Conservation (phyloP, 2,888 invertebrate genomes). For the Philopedon plagiatum region DNA sequence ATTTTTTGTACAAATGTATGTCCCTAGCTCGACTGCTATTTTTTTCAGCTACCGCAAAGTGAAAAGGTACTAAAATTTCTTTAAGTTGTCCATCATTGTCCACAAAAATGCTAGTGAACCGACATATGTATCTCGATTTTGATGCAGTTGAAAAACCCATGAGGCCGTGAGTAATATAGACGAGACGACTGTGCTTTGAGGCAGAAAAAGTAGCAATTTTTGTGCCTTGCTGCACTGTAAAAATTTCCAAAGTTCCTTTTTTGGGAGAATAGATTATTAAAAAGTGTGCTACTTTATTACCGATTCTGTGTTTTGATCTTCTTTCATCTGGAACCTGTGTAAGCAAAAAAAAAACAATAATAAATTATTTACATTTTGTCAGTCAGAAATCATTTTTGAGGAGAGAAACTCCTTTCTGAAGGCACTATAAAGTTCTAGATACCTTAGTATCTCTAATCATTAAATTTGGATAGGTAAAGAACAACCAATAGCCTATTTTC, state of each 20-base stretch:
- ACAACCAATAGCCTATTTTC: no score
- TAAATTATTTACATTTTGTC: not conserved
- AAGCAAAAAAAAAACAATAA: not conserved
- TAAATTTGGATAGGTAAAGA: no score
- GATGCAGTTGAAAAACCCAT: slow-evolving; percentile 78
- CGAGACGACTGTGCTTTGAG: slow-evolving; percentile 84
- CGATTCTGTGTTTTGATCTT: slow-evolving; percentile 60
- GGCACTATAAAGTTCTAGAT: no score
- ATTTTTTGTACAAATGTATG: slow-evolving; percentile 85
- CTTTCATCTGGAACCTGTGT: slow-evolving; percentile 80
- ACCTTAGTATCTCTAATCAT: no score
- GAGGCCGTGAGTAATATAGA: slow-evolving; percentile 86
- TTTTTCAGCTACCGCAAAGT: slow-evolving; percentile 89
- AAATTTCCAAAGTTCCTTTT: slow-evolving; percentile 93
- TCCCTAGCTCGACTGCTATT: slow-evolving; percentile 91
- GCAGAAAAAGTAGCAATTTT: slow-evolving; percentile 93
- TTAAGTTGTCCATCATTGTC: slow-evolving; percentile 88
- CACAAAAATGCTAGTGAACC: slow-evolving; percentile 83
- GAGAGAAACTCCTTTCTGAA: no score
- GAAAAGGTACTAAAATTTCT: slow-evolving; percentile 90
- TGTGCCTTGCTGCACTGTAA: slow-evolving; percentile 91
- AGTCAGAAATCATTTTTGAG: not conserved
- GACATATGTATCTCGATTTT: slow-evolving; percentile 72
- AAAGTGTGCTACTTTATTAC: slow-evolving; percentile 79
- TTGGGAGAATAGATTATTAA: slow-evolving; percentile 94